Percentiles rank a stretch among this genome's conserved stretches.
Conservation (phyloP, 1,140 invertebrate species). For the Hyphantria cunea region DNA sequence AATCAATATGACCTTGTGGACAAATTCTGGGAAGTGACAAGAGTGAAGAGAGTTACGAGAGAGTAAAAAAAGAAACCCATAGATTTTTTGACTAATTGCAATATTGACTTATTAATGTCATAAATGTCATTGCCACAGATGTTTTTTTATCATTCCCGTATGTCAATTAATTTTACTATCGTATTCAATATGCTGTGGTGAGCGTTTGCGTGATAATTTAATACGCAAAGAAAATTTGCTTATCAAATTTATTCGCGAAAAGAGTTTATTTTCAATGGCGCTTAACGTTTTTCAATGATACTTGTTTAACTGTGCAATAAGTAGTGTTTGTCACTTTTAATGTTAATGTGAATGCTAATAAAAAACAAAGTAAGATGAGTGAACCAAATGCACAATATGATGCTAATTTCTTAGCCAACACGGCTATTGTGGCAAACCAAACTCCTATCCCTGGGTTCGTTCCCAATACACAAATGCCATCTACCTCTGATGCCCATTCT, state of each 20-base stretch:
- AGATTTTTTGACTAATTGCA: too few species aligned
- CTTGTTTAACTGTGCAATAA: not conserved
- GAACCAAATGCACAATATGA: constrained; percentile 37
- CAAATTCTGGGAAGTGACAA: too few species aligned
- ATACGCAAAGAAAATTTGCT: constrained; percentile 5
- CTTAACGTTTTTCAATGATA: constrained; percentile 27
- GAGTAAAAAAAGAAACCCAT: too few species aligned
- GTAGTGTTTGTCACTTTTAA: not conserved
- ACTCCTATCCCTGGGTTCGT: not conserved
- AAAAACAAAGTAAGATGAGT: constrained; percentile 47
- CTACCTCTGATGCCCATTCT: constrained; percentile 38
- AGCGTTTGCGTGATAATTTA: too few species aligned
- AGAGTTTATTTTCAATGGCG: constrained; percentile 9
- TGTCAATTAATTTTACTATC: too few species aligned
- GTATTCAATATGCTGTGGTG: too few species aligned
- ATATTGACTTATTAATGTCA: too few species aligned
- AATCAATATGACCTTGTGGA: too few species aligned
- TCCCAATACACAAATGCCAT: constrained; percentile 33
- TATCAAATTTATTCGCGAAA: not conserved
- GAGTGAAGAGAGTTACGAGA: too few species aligned
- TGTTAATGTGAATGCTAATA: too few species aligned
- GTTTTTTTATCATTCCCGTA: too few species aligned
- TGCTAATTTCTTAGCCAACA: constrained; percentile 1
- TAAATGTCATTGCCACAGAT: too few species aligned
- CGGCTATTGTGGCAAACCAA: not conserved